Base-by-base conservation (phyloP, 2,888 invertebrate genomes). In the Ichneumon xanthorius region DNA sequence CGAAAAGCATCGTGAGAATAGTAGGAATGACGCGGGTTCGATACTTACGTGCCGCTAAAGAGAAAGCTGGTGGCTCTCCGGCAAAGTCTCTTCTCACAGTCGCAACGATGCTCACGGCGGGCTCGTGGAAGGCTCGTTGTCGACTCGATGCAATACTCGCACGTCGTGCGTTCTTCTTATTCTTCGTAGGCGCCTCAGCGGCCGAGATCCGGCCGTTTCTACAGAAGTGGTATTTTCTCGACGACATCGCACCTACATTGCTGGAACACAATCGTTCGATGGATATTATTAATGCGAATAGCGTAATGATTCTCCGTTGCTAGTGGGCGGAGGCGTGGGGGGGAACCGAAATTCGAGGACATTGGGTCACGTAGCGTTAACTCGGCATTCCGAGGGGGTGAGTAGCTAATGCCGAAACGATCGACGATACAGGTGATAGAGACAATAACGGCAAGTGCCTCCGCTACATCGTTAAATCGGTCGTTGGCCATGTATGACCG, bases 11-110 rank as follows among this genome's bases (percentile, higher is more conserved):
- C 73, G 73, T 61, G 73, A 37, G 40, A 73, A 55, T 73, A 61
- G 75, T 50, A 48, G 63, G 50, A 76, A 76, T 76, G 75, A 76
- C 75, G 75, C 75, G 50, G 50, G 65, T 76, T 65, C 75, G 65
- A 65, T 37, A 40, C 40, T 40, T 67, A 65, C 65, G 75, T 65
- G 65, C 45, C 65, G 76, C 48, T 50, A 75, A 85, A 85, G 85
- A 85, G 82, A 85, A 85, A 85, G 85, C 85, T 85, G 75, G 11
- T 55, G 53, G 40, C 53, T 48, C 6, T 45, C 65, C 4, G 33
- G 19, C 65, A 37, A 63, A 48, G 48, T 71, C 68, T 71, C 68
- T 72, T 67, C 73, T 50, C 70, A 58, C 37, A 73, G 77, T 76
- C 76, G 40, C 77, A 61, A 48, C 67, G 80, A 72, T 70, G 53